Percentiles rank a stretch among this genome's conserved stretches.
Conservation (phyloP, 30 jellyfish, hydroid and myxozoan genomes). For the Chironex yamaguchii region DNA sequence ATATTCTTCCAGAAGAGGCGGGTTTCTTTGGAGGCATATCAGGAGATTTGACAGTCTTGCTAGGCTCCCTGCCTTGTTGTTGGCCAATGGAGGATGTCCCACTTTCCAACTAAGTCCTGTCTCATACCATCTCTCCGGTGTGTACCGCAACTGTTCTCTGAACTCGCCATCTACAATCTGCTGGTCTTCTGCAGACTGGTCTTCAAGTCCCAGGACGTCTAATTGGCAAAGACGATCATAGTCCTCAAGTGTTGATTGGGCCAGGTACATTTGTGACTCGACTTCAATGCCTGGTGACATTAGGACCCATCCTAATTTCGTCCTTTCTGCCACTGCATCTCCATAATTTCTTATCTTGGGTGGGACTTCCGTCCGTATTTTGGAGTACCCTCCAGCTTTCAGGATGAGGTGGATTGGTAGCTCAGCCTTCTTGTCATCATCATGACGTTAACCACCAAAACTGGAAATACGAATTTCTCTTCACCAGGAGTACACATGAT, state of each 20-base stretch:
- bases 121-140: constrained; percentile 67
- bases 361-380: constrained; percentile 17
- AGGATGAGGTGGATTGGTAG: constrained; percentile 62
- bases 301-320: constrained; percentile 21
- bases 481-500: constrained; percentile 35
- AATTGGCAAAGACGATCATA: constrained; percentile 37
- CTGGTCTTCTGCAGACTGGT: constrained; percentile 8
- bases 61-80: constrained; percentile 71
- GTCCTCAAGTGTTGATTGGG: background rate
- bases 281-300: constrained; percentile 35
- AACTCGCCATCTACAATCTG: background rate
- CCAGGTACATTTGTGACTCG: background rate
- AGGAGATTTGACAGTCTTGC: constrained; percentile 56
- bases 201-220: constrained; percentile 72
- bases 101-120: constrained; percentile 74
- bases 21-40: constrained; percentile 53
- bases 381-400: constrained; percentile 52
- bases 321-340: constrained; percentile 57
- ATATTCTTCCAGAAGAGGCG: constrained; percentile 55
- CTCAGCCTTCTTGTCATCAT: constrained; percentile 35
- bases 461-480: constrained; percentile 16
- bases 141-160: constrained; percentile 14
- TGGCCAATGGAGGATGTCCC: constrained; percentile 36
- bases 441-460: constrained; percentile 44
- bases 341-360: constrained; percentile 52